Percentiles rank a stretch among this genome's conserved stretches.
Evolutionary conservation across 2,797 vertebrate species (phyloP).

Genomic region (Alauda arvensis): DNA sequence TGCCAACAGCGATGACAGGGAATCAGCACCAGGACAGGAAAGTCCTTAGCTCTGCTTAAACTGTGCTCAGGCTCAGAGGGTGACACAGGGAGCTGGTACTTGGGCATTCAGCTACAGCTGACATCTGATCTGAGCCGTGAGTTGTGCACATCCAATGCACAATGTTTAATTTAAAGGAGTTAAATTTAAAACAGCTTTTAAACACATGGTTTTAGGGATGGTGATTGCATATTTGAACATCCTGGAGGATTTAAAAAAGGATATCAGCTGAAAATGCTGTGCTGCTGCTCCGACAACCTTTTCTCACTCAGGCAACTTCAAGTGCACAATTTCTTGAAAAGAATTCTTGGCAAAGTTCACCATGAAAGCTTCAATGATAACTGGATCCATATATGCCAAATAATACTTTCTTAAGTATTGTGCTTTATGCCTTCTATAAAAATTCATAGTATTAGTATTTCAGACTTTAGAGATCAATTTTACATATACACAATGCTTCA

Average conservation of each 20-base stretch:
- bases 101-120: neutral
- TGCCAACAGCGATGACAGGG: neutral
- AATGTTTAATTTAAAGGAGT: neutral
- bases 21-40: neutral
- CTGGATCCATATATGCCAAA: neutral
- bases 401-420: neutral
- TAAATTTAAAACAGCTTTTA: neutral
- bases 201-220: neutral
- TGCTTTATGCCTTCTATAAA: neutral
- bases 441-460: neutral
- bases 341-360: neutral
- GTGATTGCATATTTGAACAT: neutral
- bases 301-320: neutral
- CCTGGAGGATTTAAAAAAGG: neutral
- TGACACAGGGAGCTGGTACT: neutral
- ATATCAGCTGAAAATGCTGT: neutral
- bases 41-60: neutral
- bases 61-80: neutral
- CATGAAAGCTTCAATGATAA: neutral
- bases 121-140: neutral
- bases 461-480: neutral
- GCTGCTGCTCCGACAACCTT: neutral
- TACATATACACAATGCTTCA: neutral
- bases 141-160: neutral
- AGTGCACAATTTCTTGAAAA: neutral